phyloP scores from a whole-genome alignment of 1,140 invertebrate genomes.

The Euwallacea similis region DNA sequence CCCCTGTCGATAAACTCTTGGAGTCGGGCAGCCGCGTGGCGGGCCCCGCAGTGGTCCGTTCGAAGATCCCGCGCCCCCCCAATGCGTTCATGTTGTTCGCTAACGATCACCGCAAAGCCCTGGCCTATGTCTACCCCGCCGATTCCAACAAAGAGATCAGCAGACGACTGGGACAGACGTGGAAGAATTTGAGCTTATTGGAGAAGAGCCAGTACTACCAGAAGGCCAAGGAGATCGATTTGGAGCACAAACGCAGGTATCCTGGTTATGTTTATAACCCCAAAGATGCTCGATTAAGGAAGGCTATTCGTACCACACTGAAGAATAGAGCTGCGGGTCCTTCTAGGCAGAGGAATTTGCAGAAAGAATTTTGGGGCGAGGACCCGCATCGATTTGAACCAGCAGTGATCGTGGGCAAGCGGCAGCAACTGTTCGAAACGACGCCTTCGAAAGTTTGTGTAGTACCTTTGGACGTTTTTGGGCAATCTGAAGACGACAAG shows the following conservation, averaged over 20 bases:
- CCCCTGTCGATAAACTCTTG: too few relatives aligned
- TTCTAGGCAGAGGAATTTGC: slow-evolving; percentile 33
- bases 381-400: slow-evolving; percentile 1
- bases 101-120: slow-evolving; percentile 63
- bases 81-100: slow-evolving; percentile 70
- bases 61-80: slow-evolving; percentile 63
- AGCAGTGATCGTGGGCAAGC: slow-evolving; percentile 18
- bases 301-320: slow-evolving; percentile 58
- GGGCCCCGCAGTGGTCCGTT: background rate
- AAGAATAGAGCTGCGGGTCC: slow-evolving; percentile 45
- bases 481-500: slow-evolving; percentile 7
- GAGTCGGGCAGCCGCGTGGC: background rate
- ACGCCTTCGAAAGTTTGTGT: background rate
- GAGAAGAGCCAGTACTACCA: slow-evolving; percentile 62
- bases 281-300: slow-evolving; percentile 64
- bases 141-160: slow-evolving; percentile 69
- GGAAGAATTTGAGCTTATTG: slow-evolving; percentile 59
- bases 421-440: background rate
- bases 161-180: slow-evolving; percentile 60
- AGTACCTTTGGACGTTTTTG: background rate
- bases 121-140: slow-evolving; percentile 59
- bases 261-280: slow-evolving; percentile 69
- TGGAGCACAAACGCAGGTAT: slow-evolving; percentile 66
- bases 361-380: slow-evolving; percentile 5
- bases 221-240: slow-evolving; percentile 60